Base-by-base conservation (phyloP, 1,140 invertebrate species). In the Apis cerana region DNA sequence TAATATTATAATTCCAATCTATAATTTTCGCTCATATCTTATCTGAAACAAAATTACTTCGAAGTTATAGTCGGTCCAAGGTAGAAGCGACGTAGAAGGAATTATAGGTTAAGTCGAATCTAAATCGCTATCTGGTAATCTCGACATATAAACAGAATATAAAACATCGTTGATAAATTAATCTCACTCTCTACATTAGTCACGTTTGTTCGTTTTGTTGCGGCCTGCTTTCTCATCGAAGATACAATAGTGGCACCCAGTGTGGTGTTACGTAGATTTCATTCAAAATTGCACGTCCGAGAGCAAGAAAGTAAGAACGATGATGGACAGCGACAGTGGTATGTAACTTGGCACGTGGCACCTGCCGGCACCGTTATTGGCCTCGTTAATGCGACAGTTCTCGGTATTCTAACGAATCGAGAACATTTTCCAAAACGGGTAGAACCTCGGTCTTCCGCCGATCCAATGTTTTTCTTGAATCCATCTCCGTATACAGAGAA, bases 361-460 rank as follows among this genome's bases (percentile, higher is more conserved):
- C 84, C 84, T 90, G 89, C 89, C 83, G 72, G 77, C 85, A 88
- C 87, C 90, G 89, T 91, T 91, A 90, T 90, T 79, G 84, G 79
- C 82, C 85, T 91, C 88, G 85, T 91, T 91, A 89, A 90, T 67
- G 72, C 83, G 72, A 75, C 70, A 82, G 58, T 72, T 68, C 75
- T 64, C 43, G 65, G 33, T 43, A 43, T 83, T 89, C 83, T 85
- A 88, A 90, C 72, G 87, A 86, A 87, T 89, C 85, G 83, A 87
- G 75, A 87, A 43, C 79, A 85, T 88, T 88, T 88, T 61, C 72
- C 83, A 61, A 80, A 88, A 80, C 23, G 54, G 75, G 62, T 64
- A 11, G 64, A 33, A 78, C 59, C 65, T 23, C 77, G n/a, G 33
- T 59, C 59, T 61, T 23, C 33, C 64, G 23, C 33, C 17, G 15